Conservation (phyloP, 2,888 invertebrate genomes). For the Dolichopus griseipennis region DNA sequence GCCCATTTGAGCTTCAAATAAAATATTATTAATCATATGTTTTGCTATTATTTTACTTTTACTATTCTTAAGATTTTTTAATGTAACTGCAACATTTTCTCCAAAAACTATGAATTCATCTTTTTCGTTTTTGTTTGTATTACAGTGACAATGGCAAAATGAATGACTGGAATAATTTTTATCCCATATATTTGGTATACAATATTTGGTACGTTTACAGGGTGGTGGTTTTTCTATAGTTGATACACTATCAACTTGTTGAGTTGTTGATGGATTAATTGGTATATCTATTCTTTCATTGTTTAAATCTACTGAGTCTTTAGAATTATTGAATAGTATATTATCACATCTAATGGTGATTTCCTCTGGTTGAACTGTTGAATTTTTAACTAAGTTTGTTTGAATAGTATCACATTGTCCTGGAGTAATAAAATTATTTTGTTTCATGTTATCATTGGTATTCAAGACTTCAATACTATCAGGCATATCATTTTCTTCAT, state of each 20-base stretch:
- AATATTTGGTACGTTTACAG: not conserved
- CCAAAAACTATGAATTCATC: slow-evolving; percentile 40
- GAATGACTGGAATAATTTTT: not conserved
- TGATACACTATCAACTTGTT: not conserved
- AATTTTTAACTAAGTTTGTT: not conserved
- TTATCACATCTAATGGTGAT: not conserved
- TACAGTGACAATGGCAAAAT: not conserved
- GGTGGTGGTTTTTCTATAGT: not conserved
- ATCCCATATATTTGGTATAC: not conserved
- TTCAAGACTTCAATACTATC: not conserved
- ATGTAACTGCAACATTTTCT: slow-evolving; percentile 40
- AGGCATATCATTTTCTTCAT: not conserved
- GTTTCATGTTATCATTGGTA: not conserved
- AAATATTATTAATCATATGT: slow-evolving; percentile 38
- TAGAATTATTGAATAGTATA: not conserved
- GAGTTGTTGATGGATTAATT: not conserved
- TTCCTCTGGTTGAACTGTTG: not conserved
- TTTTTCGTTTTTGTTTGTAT: slow-evolving; percentile 7
- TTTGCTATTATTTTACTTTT: slow-evolving; percentile 40
- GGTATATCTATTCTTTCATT: not conserved
- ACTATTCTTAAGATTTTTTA: slow-evolving; percentile 37
- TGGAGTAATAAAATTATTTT: not conserved
- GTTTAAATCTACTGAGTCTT: not conserved
- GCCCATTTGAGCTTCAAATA: slow-evolving; percentile 39
- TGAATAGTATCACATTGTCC: not conserved